phyloP scores from a whole-genome alignment of 2,888 invertebrate genomes.

The Scaeva pyrastri region DNA sequence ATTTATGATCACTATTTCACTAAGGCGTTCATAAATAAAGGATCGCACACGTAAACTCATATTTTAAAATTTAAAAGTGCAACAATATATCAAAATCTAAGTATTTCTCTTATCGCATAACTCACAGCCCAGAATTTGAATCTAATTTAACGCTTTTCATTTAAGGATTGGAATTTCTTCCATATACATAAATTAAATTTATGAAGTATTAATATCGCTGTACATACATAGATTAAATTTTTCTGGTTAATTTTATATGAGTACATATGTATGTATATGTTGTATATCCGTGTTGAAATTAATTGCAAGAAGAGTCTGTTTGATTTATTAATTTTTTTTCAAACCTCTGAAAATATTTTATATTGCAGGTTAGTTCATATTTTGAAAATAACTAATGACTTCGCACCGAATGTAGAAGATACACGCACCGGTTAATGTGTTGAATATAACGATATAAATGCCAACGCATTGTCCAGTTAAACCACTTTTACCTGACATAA shows the following conservation, averaged over 20 bases:
- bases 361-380: slow-evolving; percentile 22
- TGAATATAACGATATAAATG: neutral
- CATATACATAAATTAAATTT: slow-evolving; percentile 1
- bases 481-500: slow-evolving; percentile 31
- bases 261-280: too few species aligned
- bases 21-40: too few species aligned
- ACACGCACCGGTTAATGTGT: slow-evolving; percentile 19
- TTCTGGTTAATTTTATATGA: slow-evolving; percentile 2
- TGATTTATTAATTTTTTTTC: slow-evolving; percentile 27
- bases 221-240: neutral
- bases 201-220: neutral
- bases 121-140: neutral
- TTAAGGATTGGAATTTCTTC: slow-evolving; percentile 6
- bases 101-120: too few species aligned
- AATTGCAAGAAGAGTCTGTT: slow-evolving; percentile 29
- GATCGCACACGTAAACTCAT: too few species aligned
- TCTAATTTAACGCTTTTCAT: neutral
- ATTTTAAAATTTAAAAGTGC: too few species aligned
- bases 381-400: slow-evolving; percentile 37
- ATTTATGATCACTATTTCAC: too few species aligned
- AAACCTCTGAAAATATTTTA: neutral
- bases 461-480: slow-evolving; percentile 31
- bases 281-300: slow-evolving; percentile 25
- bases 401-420: slow-evolving; percentile 26
- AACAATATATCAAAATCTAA: too few species aligned